Evolutionary conservation across 1,140 invertebrate genomes (phyloP), one percentile per base, ranked within the genome.

Genomic region (Cheumatopsyche charites): DNA sequence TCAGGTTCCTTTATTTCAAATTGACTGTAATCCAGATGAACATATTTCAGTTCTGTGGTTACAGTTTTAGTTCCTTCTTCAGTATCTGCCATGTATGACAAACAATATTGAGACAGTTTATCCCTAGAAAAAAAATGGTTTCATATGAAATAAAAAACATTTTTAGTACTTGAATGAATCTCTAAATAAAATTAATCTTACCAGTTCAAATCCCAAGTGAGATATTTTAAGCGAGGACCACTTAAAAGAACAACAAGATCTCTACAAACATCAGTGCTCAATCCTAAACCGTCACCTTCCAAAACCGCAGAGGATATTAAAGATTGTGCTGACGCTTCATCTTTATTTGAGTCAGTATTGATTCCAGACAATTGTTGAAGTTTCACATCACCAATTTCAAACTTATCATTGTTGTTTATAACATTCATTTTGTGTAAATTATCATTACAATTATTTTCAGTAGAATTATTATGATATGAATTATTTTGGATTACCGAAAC

Each of bases 151-250:
- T 17, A 42, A 17, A n/a, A n/a, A n/a, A n/a, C n/a, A n/a, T n/a
- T n/a, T n/a, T n/a, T n/a, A n/a, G n/a, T n/a, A n/a, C n/a, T n/a
- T n/a, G n/a, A n/a, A n/a, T n/a, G n/a, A n/a, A n/a, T n/a, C n/a
- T 17, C 6, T 61, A 61, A 61, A 61, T 4, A 36, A 9, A 36
- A 36, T 4, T 58, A 12, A 19, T 72, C 73, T 74, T 47, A 85
- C 87, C 87, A 87, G 66, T 85, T 83, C 68, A 85, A 80, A 61
- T 83, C 82, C 87, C 88, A 89, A 7, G 82, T 85, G 1, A 88
- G 78, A 9, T 83, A 83, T 76, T 87, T 86, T 61, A 86, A 82
- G 21, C 88, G 79, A 3, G 86, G 85, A 67, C 84, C 83, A 55
- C 84, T 85, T 4, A 89, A 76, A 67, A 88, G 78, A 12, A 86